A percentile compares a stretch with the other conserved stretches of the same genome.
Conservation (phyloP, 2,888 invertebrate genomes). For the Noctua comes region DNA sequence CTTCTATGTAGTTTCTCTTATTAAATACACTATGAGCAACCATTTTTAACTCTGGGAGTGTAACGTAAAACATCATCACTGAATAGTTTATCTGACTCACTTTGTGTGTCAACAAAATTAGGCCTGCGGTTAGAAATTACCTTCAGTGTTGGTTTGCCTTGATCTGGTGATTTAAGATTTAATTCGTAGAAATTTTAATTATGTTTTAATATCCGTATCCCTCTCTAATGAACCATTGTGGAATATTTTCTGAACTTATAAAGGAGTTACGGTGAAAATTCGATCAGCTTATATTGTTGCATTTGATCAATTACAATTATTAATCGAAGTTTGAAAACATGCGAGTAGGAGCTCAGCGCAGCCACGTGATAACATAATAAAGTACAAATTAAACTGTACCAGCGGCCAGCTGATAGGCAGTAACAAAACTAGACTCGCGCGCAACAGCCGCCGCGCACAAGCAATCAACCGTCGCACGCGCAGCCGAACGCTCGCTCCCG, state of each 20-base stretch:
- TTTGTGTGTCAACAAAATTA: not conserved
- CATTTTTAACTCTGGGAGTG: not conserved
- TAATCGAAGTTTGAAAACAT: constrained; percentile 64
- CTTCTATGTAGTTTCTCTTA: not conserved
- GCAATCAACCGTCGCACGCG: constrained; percentile 79
- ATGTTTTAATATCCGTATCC: constrained; percentile 25
- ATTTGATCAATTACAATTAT: constrained; percentile 63
- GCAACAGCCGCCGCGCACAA: constrained; percentile 76
- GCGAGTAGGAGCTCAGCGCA: constrained; percentile 66
- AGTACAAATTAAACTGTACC: constrained; percentile 87
- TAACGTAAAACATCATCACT: not conserved
- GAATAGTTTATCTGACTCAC: not conserved
- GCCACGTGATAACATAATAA: constrained; percentile 87
- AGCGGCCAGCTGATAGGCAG: constrained; percentile 85
- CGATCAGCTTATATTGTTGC: constrained; percentile 49
- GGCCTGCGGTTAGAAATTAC: not conserved
- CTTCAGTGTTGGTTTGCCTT: not conserved
- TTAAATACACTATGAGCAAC: not conserved
- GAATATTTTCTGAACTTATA: constrained; percentile 45
- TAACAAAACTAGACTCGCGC: constrained; percentile 77
- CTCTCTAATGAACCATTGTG: constrained; percentile 46
- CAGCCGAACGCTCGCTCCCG: constrained; percentile 68
- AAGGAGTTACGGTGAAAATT: constrained; percentile 46
- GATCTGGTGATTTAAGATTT: not conserved
- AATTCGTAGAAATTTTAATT: constrained; percentile 4